phyloP scores from a whole-genome alignment of 2,888 invertebrate species.

The Punctoribates punctum region DNA sequence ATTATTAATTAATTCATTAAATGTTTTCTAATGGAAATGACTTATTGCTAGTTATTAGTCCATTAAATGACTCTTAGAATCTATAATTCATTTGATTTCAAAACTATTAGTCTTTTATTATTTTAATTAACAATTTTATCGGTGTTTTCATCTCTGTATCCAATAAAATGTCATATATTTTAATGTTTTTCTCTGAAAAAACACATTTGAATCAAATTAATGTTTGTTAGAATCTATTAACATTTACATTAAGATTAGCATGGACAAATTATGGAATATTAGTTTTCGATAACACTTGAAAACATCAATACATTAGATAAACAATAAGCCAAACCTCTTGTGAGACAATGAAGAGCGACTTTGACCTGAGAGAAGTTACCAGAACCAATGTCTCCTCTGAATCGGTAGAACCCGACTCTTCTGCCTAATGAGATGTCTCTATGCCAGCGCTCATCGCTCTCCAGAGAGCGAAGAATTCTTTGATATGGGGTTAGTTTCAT shows the following conservation, averaged over 20 bases:
- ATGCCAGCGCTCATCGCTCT: slow-evolving; percentile 53
- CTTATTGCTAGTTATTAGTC: too few relatives aligned
- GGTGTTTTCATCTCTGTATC: too few relatives aligned
- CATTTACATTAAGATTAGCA: too few relatives aligned
- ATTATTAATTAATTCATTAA: not conserved
- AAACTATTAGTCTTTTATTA: not conserved
- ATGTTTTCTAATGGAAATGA: not conserved
- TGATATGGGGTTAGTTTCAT: slow-evolving; percentile 48
- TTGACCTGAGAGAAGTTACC: slow-evolving; percentile 77
- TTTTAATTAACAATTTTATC: too few relatives aligned
- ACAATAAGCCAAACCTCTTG: slow-evolving; percentile 61
- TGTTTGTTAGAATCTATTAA: too few relatives aligned
- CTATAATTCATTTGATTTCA: not conserved
- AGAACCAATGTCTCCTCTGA: slow-evolving; percentile 69
- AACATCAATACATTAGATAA: not conserved
- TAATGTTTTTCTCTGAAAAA: too few relatives aligned
- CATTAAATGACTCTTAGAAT: not conserved
- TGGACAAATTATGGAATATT: too few relatives aligned
- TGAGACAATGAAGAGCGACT: slow-evolving; percentile 68
- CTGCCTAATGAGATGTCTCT: slow-evolving; percentile 67
- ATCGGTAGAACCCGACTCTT: slow-evolving; percentile 69
- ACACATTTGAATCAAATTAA: too few relatives aligned
- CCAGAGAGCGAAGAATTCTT: slow-evolving; percentile 49
- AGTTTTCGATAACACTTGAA: not conserved
- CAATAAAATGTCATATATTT: too few relatives aligned